These are phyloP conservation scores for Ferrisia virgata DNA, from an alignment of 2,888 invertebrate species.

Conservation along the genomic window DNA sequence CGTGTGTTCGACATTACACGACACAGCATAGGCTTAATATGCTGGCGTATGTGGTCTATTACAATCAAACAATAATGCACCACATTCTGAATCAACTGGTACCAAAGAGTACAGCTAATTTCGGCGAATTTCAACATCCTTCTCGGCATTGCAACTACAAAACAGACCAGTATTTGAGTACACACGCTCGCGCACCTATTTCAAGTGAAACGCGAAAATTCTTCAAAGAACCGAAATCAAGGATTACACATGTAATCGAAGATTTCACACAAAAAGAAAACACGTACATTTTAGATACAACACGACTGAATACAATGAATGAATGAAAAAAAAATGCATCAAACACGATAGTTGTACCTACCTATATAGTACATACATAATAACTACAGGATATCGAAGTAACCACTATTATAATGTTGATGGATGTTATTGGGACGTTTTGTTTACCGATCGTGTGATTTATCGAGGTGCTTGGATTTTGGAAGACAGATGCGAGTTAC, in stretches of 20 bases:
- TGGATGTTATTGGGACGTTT: slow-evolving; percentile 37
- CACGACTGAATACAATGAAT: not conserved
- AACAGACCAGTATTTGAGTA: not conserved
- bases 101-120: not conserved
- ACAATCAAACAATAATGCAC: not conserved
- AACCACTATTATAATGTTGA: slow-evolving; percentile 39
- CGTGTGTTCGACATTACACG: not conserved
- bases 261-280: slow-evolving; percentile 2
- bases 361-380: too few species aligned
- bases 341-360: not conserved
- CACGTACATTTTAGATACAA: not conserved
- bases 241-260: slow-evolving; percentile 43
- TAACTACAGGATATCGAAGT: slow-evolving; percentile 5
- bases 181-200: not conserved
- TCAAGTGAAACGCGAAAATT: not conserved
- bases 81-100: not conserved
- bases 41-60: not conserved
- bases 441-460: slow-evolving; percentile 45
- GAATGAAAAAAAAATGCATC: slow-evolving; percentile 4
- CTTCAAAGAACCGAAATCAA: slow-evolving; percentile 16
- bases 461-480: slow-evolving; percentile 45
- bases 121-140: not conserved
- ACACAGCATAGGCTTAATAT: not conserved
- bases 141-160: not conserved
- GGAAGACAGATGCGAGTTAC: slow-evolving; percentile 44